Conservation (phyloP, 2,797 vertebrate species). For the Mareca penelope region DNA sequence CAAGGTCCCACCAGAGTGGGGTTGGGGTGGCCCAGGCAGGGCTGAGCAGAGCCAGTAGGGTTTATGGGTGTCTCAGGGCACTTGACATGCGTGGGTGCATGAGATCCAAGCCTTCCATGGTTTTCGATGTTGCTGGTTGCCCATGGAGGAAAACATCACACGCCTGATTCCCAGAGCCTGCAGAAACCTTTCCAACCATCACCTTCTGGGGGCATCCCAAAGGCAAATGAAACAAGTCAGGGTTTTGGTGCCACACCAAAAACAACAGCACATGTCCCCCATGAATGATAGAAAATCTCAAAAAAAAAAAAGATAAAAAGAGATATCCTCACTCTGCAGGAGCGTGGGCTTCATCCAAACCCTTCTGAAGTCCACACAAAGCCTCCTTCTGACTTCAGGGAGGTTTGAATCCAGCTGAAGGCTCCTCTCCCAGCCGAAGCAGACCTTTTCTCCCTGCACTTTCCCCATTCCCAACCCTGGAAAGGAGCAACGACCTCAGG, state of each 20-base stretch:
- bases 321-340: background rate
- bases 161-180: background rate
- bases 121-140: background rate
- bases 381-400: background rate
- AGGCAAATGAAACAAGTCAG: background rate
- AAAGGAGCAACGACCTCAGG: background rate
- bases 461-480: background rate
- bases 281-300: background rate
- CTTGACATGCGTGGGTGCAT: too few species aligned
- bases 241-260: background rate
- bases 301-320: background rate
- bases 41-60: background rate
- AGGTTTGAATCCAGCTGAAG: background rate
- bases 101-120: background rate
- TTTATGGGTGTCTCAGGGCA: background rate
- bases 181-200: background rate
- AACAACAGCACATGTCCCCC: background rate
- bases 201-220: background rate
- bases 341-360: background rate
- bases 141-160: background rate
- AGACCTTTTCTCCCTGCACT: background rate
- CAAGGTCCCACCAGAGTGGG: background rate
- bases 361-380: background rate
- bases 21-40: too few species aligned
- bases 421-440: background rate